phyloP scores from a whole-genome alignment of 2,797 vertebrate genomes.

The Lutjanus campechanus region DNA sequence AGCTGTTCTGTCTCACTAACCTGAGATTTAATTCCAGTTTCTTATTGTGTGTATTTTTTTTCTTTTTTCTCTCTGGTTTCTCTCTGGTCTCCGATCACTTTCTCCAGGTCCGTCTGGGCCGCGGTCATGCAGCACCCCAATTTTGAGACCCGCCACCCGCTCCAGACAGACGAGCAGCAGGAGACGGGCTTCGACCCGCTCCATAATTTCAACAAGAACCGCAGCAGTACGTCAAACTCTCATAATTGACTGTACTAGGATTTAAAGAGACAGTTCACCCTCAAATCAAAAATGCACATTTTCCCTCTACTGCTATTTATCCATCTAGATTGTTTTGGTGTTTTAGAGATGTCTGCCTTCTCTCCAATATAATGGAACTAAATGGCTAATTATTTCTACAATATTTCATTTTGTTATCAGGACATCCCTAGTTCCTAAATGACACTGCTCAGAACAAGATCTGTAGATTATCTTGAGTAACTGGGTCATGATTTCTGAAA shows the following conservation, averaged over 20 bases:
- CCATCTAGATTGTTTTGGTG: too few relatives aligned
- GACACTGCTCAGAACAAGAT: too few relatives aligned
- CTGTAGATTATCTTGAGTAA: too few relatives aligned
- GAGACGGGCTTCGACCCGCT: conserved; percentile 96
- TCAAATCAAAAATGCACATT: too few relatives aligned
- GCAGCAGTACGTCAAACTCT: conserved; percentile 83
- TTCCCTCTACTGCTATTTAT: too few relatives aligned
- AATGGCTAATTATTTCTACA: too few relatives aligned
- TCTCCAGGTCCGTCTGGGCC: conserved; percentile 53
- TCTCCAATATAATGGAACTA: too few relatives aligned
- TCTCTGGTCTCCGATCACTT: not conserved
- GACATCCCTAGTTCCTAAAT: too few relatives aligned
- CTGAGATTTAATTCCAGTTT: not conserved
- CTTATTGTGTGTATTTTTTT: not conserved
- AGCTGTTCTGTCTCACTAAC: not conserved
- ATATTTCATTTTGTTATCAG: too few relatives aligned
- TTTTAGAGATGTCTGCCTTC: too few relatives aligned
- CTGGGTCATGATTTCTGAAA: too few relatives aligned
- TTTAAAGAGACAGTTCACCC: not conserved
- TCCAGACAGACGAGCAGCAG: conserved; percentile 96
- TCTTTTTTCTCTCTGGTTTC: not conserved
- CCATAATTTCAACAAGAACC: conserved; percentile 89
- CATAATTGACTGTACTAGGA: not conserved
- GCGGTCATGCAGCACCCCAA: conserved; percentile 93
- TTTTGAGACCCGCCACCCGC: conserved; percentile 93